These are phyloP conservation scores for Drosophila kurseongensis DNA, from an alignment of 1,140 invertebrate genomes.

Conservation along the genomic window DNA sequence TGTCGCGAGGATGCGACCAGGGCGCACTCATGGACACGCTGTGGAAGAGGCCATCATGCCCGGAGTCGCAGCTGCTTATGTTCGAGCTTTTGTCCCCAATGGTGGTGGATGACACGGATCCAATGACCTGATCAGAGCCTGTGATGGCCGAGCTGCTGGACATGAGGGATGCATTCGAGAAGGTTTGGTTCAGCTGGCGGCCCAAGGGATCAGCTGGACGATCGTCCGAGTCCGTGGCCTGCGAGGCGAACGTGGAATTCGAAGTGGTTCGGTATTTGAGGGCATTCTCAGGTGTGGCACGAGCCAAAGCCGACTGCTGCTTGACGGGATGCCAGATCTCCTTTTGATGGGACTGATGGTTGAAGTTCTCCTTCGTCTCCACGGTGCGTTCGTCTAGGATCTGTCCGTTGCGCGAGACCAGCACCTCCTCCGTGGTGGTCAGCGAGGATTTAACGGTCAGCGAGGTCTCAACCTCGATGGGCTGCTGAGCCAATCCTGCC, in stretches of 20 bases:
- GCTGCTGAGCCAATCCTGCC: slow-evolving; percentile 88
- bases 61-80: slow-evolving; percentile 75
- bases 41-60: slow-evolving; percentile 76
- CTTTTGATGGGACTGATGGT: slow-evolving; percentile 88
- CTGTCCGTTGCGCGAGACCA: slow-evolving; percentile 88
- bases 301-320: slow-evolving; percentile 41
- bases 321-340: slow-evolving; percentile 89
- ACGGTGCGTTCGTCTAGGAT: slow-evolving; percentile 90
- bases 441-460: slow-evolving; percentile 90
- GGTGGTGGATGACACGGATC: slow-evolving; percentile 62
- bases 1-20: slow-evolving; percentile 40
- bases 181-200: slow-evolving; percentile 71
- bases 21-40: slow-evolving; percentile 71
- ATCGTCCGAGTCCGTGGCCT: slow-evolving; percentile 48
- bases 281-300: slow-evolving; percentile 66
- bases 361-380: slow-evolving; percentile 91
- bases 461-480: slow-evolving; percentile 90
- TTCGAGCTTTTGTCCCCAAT: slow-evolving; percentile 74
- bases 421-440: slow-evolving; percentile 90
- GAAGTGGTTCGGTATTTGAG: slow-evolving; percentile 60
- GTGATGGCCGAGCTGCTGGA: slow-evolving; percentile 64
- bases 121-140: slow-evolving; percentile 55
- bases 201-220: slow-evolving; percentile 27
- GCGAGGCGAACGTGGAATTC: slow-evolving; percentile 63
- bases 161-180: slow-evolving; percentile 68